Conservation (phyloP, 2,888 invertebrate species). For the Danaus chrysippus region DNA sequence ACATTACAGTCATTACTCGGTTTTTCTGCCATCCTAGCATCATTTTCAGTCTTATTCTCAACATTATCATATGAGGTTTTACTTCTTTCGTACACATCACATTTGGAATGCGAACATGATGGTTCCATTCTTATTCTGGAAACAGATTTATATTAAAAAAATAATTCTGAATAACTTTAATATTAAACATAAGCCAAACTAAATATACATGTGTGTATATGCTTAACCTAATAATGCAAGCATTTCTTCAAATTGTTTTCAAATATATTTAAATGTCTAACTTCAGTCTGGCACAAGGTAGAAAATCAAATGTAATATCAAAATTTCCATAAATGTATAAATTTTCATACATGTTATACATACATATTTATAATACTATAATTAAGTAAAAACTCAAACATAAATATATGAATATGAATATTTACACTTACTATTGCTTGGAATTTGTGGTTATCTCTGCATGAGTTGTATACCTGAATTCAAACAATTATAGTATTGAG, state of each 20-base stretch:
- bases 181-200: neutral
- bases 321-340: too few species aligned
- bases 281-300: too few species aligned
- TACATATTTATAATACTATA: too few species aligned
- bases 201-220: too few species aligned
- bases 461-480: slow-evolving; percentile 30
- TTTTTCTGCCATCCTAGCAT: slow-evolving; percentile 44
- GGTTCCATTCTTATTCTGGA: slow-evolving; percentile 58
- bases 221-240: too few species aligned
- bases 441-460: slow-evolving; percentile 16
- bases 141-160: slow-evolving; percentile 24
- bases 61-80: slow-evolving; percentile 48
- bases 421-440: slow-evolving; percentile 16
- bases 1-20: slow-evolving; percentile 42
- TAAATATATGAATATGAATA: neutral
- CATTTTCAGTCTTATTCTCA: slow-evolving; percentile 65
- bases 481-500: slow-evolving; percentile 34
- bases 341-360: too few species aligned
- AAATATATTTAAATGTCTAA: too few species aligned
- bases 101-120: slow-evolving; percentile 61
- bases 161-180: slow-evolving; percentile 3
- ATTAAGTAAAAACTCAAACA: too few species aligned
- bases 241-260: too few species aligned
- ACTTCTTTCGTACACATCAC: slow-evolving; percentile 55
- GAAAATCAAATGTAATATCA: too few species aligned